These are phyloP conservation scores for Melikaiella ostensackeni DNA, from an alignment of 2,888 invertebrate genomes.

Conservation along the genomic window DNA sequence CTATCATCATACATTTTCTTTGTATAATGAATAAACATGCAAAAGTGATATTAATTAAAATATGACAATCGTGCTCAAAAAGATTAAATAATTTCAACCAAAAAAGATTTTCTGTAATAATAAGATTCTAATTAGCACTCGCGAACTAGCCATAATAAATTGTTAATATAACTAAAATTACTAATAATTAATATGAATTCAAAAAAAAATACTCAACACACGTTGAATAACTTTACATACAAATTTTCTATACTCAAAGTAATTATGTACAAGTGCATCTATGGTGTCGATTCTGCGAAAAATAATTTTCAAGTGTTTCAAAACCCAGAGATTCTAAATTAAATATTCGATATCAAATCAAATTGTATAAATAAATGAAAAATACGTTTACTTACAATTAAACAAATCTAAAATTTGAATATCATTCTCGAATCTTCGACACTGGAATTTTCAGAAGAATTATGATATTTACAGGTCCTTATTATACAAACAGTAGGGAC, in stretches of 20 bases:
- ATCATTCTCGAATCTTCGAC: neutral
- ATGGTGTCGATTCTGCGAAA: neutral
- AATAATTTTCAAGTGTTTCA: neutral
- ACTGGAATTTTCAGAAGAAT: neutral
- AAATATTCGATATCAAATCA: too few relatives aligned
- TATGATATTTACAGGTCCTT: neutral
- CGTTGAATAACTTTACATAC: neutral
- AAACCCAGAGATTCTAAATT: neutral
- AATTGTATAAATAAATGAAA: neutral
- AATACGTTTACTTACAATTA: neutral
- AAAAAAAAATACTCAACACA: neutral
- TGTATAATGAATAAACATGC: neutral
- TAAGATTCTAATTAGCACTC: neutral
- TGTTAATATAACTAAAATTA: too few relatives aligned
- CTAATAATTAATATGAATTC: too few relatives aligned
- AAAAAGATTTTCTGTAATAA: neutral
- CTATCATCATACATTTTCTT: neutral
- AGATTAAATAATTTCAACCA: neutral
- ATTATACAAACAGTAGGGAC: slow-evolving; percentile 78
- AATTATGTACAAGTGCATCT: neutral
- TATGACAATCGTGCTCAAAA: neutral
- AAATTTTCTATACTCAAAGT: too few relatives aligned
- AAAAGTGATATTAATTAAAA: neutral
- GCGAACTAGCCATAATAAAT: neutral
- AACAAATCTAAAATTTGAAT: neutral